Evolutionary conservation across 2,113 vertebrate species (phyloP).

Genomic region (Gallinago jamesoni): DNA sequence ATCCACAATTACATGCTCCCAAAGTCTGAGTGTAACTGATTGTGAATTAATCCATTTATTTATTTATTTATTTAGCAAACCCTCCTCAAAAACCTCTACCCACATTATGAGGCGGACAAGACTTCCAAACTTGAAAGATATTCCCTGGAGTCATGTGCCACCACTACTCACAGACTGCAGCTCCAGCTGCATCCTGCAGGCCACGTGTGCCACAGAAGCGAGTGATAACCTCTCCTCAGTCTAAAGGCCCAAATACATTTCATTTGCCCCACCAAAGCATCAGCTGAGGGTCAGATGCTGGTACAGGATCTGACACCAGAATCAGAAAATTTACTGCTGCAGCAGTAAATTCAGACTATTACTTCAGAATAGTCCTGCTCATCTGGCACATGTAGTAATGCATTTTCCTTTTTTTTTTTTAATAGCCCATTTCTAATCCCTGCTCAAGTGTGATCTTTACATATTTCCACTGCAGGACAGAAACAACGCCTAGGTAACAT

Average conservation of each 20-base stretch:
- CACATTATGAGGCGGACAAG: rapidly evolving
- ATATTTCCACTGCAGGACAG: not conserved
- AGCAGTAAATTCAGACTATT: no score
- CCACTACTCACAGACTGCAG: not conserved
- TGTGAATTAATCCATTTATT: not conserved
- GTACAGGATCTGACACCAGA: not conserved
- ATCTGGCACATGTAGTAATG: not conserved
- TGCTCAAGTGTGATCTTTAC: not conserved
- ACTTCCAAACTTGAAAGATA: not conserved
- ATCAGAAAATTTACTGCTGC: not conserved
- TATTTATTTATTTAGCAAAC: not conserved
- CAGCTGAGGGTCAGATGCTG: not conserved
- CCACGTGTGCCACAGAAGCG: not conserved
- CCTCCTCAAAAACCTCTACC: not conserved
- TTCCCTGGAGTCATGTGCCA: not conserved
- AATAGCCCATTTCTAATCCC: not conserved
- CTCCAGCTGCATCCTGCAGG: not conserved
- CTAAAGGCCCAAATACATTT: not conserved
- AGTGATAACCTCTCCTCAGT: not conserved
- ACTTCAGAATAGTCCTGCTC: not conserved
- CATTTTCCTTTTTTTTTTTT: not conserved
- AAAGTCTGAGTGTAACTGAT: no score
- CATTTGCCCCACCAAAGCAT: not conserved
- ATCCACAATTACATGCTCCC: rapidly evolving
- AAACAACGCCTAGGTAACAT: rapidly evolving